Base-by-base conservation (phyloP, 1,140 invertebrate genomes). In the Spodoptera litura region DNA sequence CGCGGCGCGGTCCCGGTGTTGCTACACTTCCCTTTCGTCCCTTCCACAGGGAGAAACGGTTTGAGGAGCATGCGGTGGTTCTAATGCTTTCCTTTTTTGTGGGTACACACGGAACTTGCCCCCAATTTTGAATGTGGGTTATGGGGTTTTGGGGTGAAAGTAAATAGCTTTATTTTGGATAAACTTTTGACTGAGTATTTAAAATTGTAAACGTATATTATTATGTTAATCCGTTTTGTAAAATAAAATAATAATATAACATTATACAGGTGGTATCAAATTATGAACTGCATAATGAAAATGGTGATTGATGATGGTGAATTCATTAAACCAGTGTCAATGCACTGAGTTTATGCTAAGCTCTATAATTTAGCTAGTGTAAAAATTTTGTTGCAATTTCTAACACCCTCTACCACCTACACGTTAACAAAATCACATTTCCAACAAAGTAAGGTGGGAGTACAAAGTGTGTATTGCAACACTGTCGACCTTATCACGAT, bases 401-500 rank as follows among this genome's bases (percentile, higher is more conserved):
- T 44, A 44, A 44, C 38, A 44, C 1, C 9, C 8, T 44, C 38
- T 10, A 44, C 8, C 38, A 8, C 6, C 38, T 44, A 44, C 38
- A 6, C 9, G 38, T 44, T 44, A 44, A 44, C 44, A 31, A 52
- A 68, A 12, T 27, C 10, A 6, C n/a, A 52, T n/a, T n/a, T 8
- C 11, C 49, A 31, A 64, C 61, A 64, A 64, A 49, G 52, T 56
- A 25, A 51, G 71, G 71, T 15, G 56, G 49, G 9, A 35, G 49
- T 13, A 35, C 13, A 27, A 73, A 38, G 55, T 58, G 10, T 27
- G 11, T n/a, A 5, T 75, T 27, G 73, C 73, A 75, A 75, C 73
- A 62, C 72, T 9, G 25, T 12, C 0, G 20, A 8, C 49, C 59
- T 75, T 75, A 62, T 75, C 73, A 75, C 73, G 58, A 52, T 75